These are phyloP conservation scores for Coelinius sp. DNA, from an alignment of 2,888 invertebrate species.

Conservation along the genomic window DNA sequence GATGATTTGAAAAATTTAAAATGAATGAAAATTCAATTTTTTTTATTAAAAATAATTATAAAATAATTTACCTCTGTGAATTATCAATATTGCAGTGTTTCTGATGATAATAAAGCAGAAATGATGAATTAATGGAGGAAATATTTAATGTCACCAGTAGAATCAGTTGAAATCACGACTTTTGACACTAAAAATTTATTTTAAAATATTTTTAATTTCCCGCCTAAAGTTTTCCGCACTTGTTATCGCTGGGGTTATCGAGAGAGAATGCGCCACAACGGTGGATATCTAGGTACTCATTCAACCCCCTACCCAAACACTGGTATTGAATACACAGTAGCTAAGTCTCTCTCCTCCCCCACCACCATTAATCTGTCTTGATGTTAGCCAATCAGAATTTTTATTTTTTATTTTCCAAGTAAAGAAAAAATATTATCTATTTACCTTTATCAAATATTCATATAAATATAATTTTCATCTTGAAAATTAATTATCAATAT, in stretches of 20 bases:
- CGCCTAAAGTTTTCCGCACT: conserved; percentile 2
- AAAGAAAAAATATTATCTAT: too few species aligned
- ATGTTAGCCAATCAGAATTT: conserved; percentile 52
- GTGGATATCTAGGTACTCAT: conserved; percentile 61
- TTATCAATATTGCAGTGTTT: background rate
- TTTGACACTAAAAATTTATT: background rate
- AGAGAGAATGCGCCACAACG: conserved; percentile 61
- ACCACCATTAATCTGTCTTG: conserved; percentile 42
- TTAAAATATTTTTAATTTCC: background rate
- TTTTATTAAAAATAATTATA: too few species aligned
- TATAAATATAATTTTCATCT: too few species aligned
- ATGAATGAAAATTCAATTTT: too few species aligned
- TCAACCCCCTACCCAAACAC: conserved; percentile 63
- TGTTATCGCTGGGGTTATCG: conserved; percentile 44
- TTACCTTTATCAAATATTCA: too few species aligned
- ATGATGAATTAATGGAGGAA: background rate
- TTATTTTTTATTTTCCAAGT: background rate
- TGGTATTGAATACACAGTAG: conserved; percentile 36
- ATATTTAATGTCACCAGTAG: background rate
- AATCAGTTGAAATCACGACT: background rate
- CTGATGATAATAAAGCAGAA: background rate
- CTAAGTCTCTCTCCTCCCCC: conserved; percentile 48
- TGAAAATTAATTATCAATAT: background rate
- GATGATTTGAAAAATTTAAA: too few species aligned
- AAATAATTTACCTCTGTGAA: too few species aligned